These are phyloP conservation scores for Rhinolophus ferrumequinum DNA, from an alignment of 2,113 vertebrate species.

Conservation along the genomic window DNA sequence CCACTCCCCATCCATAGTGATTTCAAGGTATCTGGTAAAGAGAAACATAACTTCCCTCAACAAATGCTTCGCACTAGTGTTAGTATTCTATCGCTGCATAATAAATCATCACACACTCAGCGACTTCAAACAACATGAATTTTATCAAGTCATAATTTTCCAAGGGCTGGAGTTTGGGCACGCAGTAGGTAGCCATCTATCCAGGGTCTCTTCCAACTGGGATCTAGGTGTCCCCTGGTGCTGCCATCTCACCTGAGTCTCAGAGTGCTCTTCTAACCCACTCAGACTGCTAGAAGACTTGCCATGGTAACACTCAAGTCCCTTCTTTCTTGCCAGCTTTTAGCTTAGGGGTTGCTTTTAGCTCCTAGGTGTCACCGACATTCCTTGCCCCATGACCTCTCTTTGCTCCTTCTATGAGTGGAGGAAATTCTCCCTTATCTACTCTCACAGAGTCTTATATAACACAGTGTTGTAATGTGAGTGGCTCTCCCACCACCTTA, in stretches of 20 bases:
- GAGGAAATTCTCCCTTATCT: neutral
- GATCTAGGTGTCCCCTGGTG: neutral
- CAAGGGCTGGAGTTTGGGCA: neutral
- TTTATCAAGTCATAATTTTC: neutral
- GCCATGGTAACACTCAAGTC: neutral
- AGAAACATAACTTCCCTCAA: neutral
- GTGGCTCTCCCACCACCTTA: neutral
- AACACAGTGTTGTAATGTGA: neutral
- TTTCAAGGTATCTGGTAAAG: neutral
- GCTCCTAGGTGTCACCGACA: neutral
- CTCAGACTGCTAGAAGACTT: neutral
- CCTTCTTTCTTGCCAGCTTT: neutral
- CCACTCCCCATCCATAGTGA: neutral
- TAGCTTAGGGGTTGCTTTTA: neutral
- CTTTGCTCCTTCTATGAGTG: neutral
- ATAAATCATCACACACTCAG: rapidly evolving
- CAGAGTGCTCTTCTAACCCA: too few species aligned
- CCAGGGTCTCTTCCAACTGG: neutral
- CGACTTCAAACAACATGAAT: neutral
- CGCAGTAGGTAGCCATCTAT: neutral
- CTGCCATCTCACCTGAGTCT: neutral
- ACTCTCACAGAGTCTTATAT: neutral
- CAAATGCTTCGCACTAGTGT: neutral
- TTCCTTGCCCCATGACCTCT: neutral
- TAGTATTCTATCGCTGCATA: neutral